Evolutionary conservation across 2,888 invertebrate genomes (phyloP).

Genomic region (Gryllus longicercus): DNA sequence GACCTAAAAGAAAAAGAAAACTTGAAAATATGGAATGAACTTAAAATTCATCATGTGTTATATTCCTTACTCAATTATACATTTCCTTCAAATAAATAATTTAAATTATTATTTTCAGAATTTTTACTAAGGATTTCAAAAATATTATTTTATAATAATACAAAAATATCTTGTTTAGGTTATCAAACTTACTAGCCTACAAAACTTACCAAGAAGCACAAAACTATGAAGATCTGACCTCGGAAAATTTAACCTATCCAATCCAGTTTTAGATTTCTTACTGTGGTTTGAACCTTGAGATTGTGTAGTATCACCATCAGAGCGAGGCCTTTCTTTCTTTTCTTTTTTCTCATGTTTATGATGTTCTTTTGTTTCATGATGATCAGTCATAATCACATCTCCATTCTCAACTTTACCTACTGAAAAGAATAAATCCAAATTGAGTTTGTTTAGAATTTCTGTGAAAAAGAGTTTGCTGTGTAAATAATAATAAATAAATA

Average conservation of each 20-base stretch:
- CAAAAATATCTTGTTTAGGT: too few relatives aligned
- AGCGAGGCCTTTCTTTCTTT: constrained; percentile 35
- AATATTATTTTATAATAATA: too few relatives aligned
- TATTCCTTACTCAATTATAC: neutral
- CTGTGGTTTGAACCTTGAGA: constrained; percentile 59
- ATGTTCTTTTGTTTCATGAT: constrained; percentile 59
- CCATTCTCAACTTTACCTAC: constrained; percentile 63
- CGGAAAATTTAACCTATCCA: constrained; percentile 73
- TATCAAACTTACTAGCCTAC: neutral
- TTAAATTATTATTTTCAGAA: too few relatives aligned
- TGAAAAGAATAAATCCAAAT: constrained; percentile 40
- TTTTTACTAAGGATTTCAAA: too few relatives aligned
- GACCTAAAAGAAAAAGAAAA: constrained; percentile 53
- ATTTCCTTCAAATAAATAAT: neutral
- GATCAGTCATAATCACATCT: constrained; percentile 48
- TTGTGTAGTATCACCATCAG: constrained; percentile 60
- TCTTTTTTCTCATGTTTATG: constrained; percentile 42
- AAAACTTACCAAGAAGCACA: constrained; percentile 51
- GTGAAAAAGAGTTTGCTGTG: too few relatives aligned
- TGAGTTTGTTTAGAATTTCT: too few relatives aligned
- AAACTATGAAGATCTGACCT: constrained; percentile 65
- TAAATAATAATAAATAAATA: too few relatives aligned
- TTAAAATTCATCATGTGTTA: neutral
- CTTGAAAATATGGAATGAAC: too few relatives aligned
- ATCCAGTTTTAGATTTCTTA: constrained; percentile 58